Evolutionary conservation across 2,797 vertebrate species (phyloP), one percentile per base, ranked within the genome.

Genomic region (Enteromius treurensis): DNA sequence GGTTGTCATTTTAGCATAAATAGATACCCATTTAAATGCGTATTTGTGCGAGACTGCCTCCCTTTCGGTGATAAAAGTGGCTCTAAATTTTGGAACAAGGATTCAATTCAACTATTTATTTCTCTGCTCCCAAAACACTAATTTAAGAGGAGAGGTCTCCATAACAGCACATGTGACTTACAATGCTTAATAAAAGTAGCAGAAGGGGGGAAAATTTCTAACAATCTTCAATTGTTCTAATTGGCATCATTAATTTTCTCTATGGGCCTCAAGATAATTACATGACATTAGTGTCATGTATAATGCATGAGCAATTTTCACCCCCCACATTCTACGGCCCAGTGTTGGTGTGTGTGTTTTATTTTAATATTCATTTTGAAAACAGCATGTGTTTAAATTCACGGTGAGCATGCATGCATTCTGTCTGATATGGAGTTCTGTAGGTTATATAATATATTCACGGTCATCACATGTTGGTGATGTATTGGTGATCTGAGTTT

Each of bases 291-390:
- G 80, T 87, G 86, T 89, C 79, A 86, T 88, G 86, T 81, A 88
- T 91, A 88, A 90, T 87, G 88, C 86, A 88, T 88, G 83, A 88
- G 82, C 78, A 84, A 88, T 85, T 84, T 90, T 79, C 86, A 88
- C 82, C 82, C 85, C 84, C 82, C 85, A 87, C 80, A 83, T 88
- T 87, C 80, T 58, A 88, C 83, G 83, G 82, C 83, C 81, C 75
- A 53, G 55, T 87, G 86, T 81, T 84, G 42, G 55, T 55, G 60
- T 79, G 58, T 77, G 53, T 29, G 62, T 55, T 45, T 40, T 51
- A 85, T 74, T 86, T 82, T 80, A 60, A 76, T 79, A 79, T 82
- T 84, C 42, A 81, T 88, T 45, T 77, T 70, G 71, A 79, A 80
- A 86, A 84, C 87, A 86, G 79, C 65, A 60, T 84, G 86, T 49